Evolutionary conservation across 2,888 invertebrate genomes (phyloP), one percentile per base, ranked within the genome.

Genomic region (Zhengitettix transpicula): DNA sequence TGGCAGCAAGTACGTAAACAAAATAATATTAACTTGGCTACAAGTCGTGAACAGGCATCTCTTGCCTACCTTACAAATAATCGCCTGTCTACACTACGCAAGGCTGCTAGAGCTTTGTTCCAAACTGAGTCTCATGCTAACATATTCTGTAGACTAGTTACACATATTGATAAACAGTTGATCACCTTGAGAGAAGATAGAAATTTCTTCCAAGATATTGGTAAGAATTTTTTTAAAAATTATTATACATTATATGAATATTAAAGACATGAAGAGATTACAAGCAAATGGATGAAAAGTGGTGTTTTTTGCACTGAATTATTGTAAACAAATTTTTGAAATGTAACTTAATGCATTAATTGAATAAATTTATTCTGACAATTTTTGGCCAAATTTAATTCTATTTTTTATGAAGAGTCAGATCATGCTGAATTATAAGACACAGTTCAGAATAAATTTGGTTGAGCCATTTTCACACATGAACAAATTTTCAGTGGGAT

Each of bases 191-290:
- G 93, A 60, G 76, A 78, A 40, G 94, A 94, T 71, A 81, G 84
- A 61, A 85, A 89, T 73, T 74, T 93, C 9, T 89, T 91, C 70
- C 78, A 88, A 57, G 91, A 95, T 74, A 78, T 92, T 44, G 88
- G 80, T 78, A 65, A 63, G 68, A 61, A 58, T n/a, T 56, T 42
- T 10, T 42, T 41, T 3, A 15, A 15, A 16, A 54, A 10, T 10
- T 5, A 54, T 54, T 54, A 1, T 16, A 9, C 1, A 9, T 54
- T 10, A 54, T n/a, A 9, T n/a, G 14, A 40, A 16, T 40, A 10
- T 10, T 17, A 54, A 28, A 28, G 2, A 5, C 1, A 1, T 14
- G 3, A 10, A 17, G 10, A 54, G 9, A 54, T 15, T 40, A 9
- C 54, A 11, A 54, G 12, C 10, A 16, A 16, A n/a, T 1, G 10